Conservation (phyloP, 2,888 invertebrate genomes). For the Ommatoiulus sabulosus region DNA sequence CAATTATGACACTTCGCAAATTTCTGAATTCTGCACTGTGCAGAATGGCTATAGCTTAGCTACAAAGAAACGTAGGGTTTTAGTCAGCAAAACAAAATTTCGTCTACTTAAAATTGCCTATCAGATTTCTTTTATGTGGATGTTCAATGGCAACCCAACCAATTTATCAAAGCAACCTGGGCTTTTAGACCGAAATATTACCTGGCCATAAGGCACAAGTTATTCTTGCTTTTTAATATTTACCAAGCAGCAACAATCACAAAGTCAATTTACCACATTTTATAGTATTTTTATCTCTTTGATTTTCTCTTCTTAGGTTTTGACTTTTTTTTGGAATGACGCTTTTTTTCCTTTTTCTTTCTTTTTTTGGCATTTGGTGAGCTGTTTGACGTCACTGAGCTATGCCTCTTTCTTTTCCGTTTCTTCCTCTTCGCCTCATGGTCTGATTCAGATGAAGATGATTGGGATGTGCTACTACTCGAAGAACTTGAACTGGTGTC, state of each 20-base stretch:
- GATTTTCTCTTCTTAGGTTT: constrained; percentile 38
- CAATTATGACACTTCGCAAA: too few relatives aligned
- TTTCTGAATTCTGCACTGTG: too few relatives aligned
- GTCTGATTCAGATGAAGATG: constrained; percentile 12
- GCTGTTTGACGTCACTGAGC: constrained; percentile 45
- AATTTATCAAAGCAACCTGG: too few relatives aligned
- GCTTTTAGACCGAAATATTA: not conserved
- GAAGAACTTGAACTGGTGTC: constrained; percentile 29
- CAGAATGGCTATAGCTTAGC: too few relatives aligned
- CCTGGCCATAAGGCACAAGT: not conserved
- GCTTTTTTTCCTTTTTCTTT: constrained; percentile 54
- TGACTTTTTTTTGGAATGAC: constrained; percentile 6
- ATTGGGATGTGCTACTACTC: constrained; percentile 15
- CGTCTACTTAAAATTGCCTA: too few relatives aligned
- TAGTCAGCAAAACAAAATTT: too few relatives aligned
- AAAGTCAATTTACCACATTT: not conserved
- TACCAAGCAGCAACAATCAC: not conserved
- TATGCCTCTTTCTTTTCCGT: constrained; percentile 5
- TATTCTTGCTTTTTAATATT: not conserved
- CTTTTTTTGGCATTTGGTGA: not conserved
- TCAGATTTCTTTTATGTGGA: too few relatives aligned
- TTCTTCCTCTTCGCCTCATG: not conserved
- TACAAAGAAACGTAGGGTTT: too few relatives aligned
- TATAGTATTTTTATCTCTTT: constrained; percentile 5
- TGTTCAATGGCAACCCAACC: too few relatives aligned